phyloP scores from a whole-genome alignment of 1,140 invertebrate genomes.

The Aphelinus atriplicis region DNA sequence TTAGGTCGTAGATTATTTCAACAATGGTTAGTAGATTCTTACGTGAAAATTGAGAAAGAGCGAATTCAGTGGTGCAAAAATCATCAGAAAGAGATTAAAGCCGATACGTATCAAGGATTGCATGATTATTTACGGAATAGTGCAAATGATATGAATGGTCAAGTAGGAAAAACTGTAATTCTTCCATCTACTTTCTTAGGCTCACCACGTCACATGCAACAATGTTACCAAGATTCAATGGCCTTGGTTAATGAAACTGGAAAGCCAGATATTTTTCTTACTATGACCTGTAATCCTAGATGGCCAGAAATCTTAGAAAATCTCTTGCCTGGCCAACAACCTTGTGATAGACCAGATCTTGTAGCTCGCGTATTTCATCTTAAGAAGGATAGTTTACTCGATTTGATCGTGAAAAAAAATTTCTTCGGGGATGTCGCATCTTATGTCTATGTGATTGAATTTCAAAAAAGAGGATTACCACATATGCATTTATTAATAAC shows the following conservation, averaged over 20 bases:
- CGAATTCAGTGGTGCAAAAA: slow-evolving; percentile 27
- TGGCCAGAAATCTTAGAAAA: slow-evolving; percentile 51
- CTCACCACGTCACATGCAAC: slow-evolving; percentile 58
- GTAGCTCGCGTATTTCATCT: slow-evolving; percentile 45
- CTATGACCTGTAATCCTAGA: slow-evolving; percentile 65
- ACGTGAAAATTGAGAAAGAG: slow-evolving; percentile 35
- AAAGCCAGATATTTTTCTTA: slow-evolving; percentile 37
- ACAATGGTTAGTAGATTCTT: not conserved
- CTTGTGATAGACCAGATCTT: slow-evolving; percentile 49
- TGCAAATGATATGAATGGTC: slow-evolving; percentile 35
- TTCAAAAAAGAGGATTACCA: slow-evolving; percentile 66
- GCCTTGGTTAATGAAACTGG: slow-evolving; percentile 29
- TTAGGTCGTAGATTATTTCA: too few relatives aligned
- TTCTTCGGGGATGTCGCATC: slow-evolving; percentile 51
- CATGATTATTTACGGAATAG: slow-evolving; percentile 32
- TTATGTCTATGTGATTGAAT: slow-evolving; percentile 61
- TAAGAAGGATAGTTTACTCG: slow-evolving; percentile 30
- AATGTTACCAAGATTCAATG: slow-evolving; percentile 63
- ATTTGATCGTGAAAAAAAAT: slow-evolving; percentile 23
- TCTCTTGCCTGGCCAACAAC: slow-evolving; percentile 47
- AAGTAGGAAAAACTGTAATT: slow-evolving; percentile 47
- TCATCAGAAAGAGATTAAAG: slow-evolving; percentile 32
- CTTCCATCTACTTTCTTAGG: slow-evolving; percentile 57
- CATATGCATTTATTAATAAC: slow-evolving; percentile 62
- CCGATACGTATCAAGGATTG: slow-evolving; percentile 33